A percentile compares a stretch with the other conserved stretches of the same genome.
These are phyloP conservation scores for Pyrgus malvae DNA, from an alignment of 2,888 invertebrate genomes.

Conservation along the genomic window DNA sequence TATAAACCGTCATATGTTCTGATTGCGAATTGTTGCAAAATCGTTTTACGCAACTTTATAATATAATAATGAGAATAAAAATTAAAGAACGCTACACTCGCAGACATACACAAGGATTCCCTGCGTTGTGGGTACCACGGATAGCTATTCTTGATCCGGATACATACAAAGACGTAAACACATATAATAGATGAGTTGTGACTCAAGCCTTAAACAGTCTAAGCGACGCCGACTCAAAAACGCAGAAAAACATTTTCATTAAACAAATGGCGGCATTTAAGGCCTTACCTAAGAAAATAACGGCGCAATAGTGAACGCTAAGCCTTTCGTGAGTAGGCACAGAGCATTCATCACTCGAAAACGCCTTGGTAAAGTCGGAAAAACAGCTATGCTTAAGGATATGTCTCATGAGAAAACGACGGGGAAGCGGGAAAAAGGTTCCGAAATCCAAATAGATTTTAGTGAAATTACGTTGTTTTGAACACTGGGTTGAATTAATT, in stretches of 20 bases:
- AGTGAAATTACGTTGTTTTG: too few species aligned
- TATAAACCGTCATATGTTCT: too few species aligned
- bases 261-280: constrained; percentile 18
- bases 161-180: too few species aligned
- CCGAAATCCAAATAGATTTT: neutral
- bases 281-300: constrained; percentile 18
- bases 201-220: neutral
- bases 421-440: neutral
- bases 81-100: too few species aligned
- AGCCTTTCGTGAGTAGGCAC: constrained; percentile 10
- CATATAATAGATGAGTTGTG: too few species aligned
- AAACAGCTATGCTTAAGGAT: neutral
- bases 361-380: constrained; percentile 11
- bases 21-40: too few species aligned
- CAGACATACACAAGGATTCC: too few species aligned
- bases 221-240: neutral
- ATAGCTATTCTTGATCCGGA: too few species aligned
- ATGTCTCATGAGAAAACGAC: neutral
- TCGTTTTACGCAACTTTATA: too few species aligned
- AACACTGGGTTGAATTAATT: too few species aligned
- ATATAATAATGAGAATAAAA: too few species aligned
- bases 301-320: constrained; percentile 15
- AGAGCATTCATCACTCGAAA: constrained; percentile 17
- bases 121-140: too few species aligned
- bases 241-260: constrained; percentile 4